Evolutionary conservation across 2,797 vertebrate species (phyloP).

Genomic region (Chanos chanos): DNA sequence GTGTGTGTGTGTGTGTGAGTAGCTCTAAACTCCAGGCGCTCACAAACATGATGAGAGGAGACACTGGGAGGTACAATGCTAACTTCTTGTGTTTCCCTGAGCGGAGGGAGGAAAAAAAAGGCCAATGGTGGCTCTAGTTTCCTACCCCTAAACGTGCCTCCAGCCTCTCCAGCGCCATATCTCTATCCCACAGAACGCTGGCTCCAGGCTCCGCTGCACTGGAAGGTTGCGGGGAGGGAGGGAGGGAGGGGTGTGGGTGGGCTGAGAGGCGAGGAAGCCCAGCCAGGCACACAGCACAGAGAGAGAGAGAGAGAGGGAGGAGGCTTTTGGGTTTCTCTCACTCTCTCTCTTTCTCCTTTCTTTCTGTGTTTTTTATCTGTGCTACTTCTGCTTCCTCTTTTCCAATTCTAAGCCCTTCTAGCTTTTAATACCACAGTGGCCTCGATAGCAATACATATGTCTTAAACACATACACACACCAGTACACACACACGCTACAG

Average conservation of each 20-base stretch:
- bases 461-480: not conserved
- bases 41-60: not conserved
- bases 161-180: conserved; percentile 56
- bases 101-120: conserved; percentile 9
- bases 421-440: conserved; percentile 29
- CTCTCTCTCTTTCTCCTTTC: too few species aligned
- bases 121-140: conserved; percentile 24
- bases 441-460: not conserved
- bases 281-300: conserved; percentile 51
- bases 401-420: conserved; percentile 44
- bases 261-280: conserved; percentile 35
- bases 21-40: not conserved
- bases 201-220: conserved; percentile 59
- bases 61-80: not conserved
- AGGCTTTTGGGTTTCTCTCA: too few species aligned
- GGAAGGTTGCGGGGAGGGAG: not conserved
- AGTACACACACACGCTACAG: not conserved
- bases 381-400: conserved; percentile 63
- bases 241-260: not conserved
- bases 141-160: conserved; percentile 54
- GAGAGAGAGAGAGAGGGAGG: conserved; percentile 48
- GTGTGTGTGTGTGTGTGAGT: not conserved
- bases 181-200: conserved; percentile 74
- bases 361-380: conserved; percentile 41
- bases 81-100: conserved; percentile 17